Evolutionary conservation across 1,140 invertebrate genomes (phyloP).

Genomic region (Panulirus ornatus): DNA sequence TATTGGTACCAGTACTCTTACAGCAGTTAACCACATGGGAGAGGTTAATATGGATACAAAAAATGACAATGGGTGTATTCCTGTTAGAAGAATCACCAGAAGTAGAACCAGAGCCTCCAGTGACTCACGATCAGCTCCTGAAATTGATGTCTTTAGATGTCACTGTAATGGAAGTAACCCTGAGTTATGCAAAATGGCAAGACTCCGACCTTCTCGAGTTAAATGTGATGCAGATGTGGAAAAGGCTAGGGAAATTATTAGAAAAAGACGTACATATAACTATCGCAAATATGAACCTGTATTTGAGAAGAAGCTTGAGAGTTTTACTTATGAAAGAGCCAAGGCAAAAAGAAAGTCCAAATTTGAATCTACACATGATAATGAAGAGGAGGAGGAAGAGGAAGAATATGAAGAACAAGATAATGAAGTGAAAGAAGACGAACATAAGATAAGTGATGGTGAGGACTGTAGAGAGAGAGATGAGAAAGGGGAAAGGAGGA

Average conservation of each 20-base stretch:
- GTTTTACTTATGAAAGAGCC: slow-evolving; percentile 55
- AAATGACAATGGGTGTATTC: slow-evolving; percentile 31
- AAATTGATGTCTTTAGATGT: slow-evolving; percentile 51
- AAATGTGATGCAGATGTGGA: slow-evolving; percentile 52
- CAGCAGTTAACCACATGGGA: neutral
- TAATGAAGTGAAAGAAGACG: slow-evolving; percentile 49
- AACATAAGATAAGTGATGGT: slow-evolving; percentile 61
- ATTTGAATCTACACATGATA: slow-evolving; percentile 44
- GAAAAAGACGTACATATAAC: slow-evolving; percentile 44
- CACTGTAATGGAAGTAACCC: slow-evolving; percentile 65
- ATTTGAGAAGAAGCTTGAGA: slow-evolving; percentile 58
- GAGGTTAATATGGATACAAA: neutral
- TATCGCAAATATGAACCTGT: slow-evolving; percentile 58
- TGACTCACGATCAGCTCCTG: slow-evolving; percentile 24
- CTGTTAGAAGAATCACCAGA: slow-evolving; percentile 38
- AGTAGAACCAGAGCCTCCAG: slow-evolving; percentile 59
- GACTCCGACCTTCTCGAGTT: slow-evolving; percentile 17
- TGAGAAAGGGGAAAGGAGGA: slow-evolving; percentile 57
- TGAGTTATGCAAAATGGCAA: slow-evolving; percentile 50
- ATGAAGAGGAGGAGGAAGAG: slow-evolving; percentile 43
- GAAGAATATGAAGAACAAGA: slow-evolving; percentile 39
- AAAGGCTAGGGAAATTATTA: slow-evolving; percentile 54
- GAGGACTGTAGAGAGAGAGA: slow-evolving; percentile 55
- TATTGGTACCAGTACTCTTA: neutral
- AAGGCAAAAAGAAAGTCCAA: slow-evolving; percentile 60